Base-by-base conservation (phyloP, 2,113 vertebrate species). In the Craseonycteris thonglongyai region DNA sequence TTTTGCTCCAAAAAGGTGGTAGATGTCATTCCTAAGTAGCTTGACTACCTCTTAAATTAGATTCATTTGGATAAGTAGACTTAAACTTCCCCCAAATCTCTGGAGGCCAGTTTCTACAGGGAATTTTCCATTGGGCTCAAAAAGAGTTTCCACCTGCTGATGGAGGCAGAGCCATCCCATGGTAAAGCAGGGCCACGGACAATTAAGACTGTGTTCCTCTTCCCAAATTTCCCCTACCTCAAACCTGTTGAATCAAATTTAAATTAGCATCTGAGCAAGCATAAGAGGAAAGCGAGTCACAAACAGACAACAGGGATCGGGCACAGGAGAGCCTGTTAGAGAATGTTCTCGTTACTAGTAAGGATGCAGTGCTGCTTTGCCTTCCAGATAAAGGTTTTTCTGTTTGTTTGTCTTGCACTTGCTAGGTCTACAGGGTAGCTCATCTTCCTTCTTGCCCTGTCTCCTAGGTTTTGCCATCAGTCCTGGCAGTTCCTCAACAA, bases 251-350 rank as follows among this genome's bases (percentile, higher is more conserved):
- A 87, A 58, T 65, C 47, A 68, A 56, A 66, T 68, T 65, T 65
- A 79, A 54, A 33, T 80, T 19, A 81, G 26, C 18, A 69, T n/a
- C 30, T 47, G 65, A n/a, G 30, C 7, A 88, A 95, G 80, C 18
- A 47, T 5, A 30, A 76, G 45, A 42, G 54, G 12, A 61, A 84
- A 78, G 21, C 14, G 38, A 92, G 13, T 81, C 85, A 61, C 22
- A 33, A 10, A 61, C 58, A 45, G 13, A 19, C 35, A 63, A 80
- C 78, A 63, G 6, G 22, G n/a, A 33, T 2, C 18, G 13, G 15
- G n/a, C 0, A 0, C 0, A 0, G 33, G 28, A 33, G 47, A 2
- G 4, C 28, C 28, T 63, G 6, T 22, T 15, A 35, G 13, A 90
- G 51, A 54, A 47, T 13, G 15, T 16, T 59, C 35, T 28, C 28